These are phyloP conservation scores for Stichodactyla helianthus DNA, from an alignment of 64 coral and sea anemone genomes.

Conservation along the genomic window DNA sequence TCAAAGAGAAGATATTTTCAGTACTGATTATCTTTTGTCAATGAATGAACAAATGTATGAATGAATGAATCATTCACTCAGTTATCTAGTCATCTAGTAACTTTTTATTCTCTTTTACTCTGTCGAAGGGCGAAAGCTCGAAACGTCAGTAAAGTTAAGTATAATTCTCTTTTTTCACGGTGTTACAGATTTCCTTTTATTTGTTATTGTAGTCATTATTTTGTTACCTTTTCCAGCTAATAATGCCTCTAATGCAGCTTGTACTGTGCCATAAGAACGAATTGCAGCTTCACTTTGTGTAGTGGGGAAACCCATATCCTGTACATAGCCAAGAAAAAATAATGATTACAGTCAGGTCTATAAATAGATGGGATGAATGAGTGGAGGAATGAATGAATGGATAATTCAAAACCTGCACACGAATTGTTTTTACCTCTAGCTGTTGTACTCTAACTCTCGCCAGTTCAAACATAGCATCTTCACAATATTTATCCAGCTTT, in stretches of 20 bases:
- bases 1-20: too few species aligned
- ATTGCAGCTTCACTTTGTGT: constrained; percentile 88
- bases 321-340: background rate
- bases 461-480: constrained; percentile 98
- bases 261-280: constrained; percentile 84
- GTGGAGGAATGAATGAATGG: background rate
- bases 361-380: background rate
- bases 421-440: constrained; percentile 59
- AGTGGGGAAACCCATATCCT: constrained; percentile 97
- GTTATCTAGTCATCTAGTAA: too few species aligned
- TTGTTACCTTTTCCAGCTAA: constrained; percentile 92
- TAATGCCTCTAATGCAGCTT: constrained; percentile 86
- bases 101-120: too few species aligned
- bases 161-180: too few species aligned
- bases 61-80: too few species aligned
- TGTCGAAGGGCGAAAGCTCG: too few species aligned
- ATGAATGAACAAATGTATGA: too few species aligned
- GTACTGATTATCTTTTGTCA: too few species aligned
- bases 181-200: too few species aligned
- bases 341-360: background rate
- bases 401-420: background rate
- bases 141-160: too few species aligned
- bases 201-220: background rate
- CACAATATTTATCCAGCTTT: constrained; percentile 96
- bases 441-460: constrained; percentile 94